Base-by-base conservation (phyloP, 2,888 invertebrate genomes). In the Limenitis camilla region DNA sequence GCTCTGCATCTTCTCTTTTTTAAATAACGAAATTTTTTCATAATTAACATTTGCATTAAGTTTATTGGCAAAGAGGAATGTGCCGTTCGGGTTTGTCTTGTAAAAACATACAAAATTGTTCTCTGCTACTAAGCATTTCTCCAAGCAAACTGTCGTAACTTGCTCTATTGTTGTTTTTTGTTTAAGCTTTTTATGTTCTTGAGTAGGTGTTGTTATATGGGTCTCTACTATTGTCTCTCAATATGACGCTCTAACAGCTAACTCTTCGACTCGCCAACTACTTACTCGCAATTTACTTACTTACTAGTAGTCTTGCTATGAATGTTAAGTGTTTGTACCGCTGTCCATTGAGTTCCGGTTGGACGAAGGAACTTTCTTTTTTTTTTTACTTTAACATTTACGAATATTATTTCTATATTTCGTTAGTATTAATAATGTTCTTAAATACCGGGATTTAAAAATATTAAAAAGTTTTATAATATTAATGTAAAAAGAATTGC, bases 141-240 rank as follows among this genome's bases (percentile, higher is more conserved):
- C 66, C 71, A 74, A 74, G 67, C 71, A 69, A 60, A 72, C 63
- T 72, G 67, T 74, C 71, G 65, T 69, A 67, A 66, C 66, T 68
- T 72, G 76, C 70, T 75, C 75, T 67, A 66, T 76, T 73, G 66
- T 74, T 78, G 72, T 78, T 68, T 64, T 71, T 68, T 71, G 70
- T 75, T 71, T 61, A 65, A 75, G 77, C 80, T 82, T 82, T 78
- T 76, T 76, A 72, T 78, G 72, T 79, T 77, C 63, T 76, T 76
- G 71, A 72, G 66, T 75, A 74, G 72, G 74, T 76, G 68, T 77
- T 78, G 83, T 70, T 69, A 63, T 77, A 74, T 79, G 76, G 66
- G 67, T 74, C 74, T 68, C 65, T 70, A 70, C 63, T 74, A 65
- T 71, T 72, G 62, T 72, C 60, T 72, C 64, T 68, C 58, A 61